Evolutionary conservation across 2,797 vertebrate species (phyloP).

Genomic region (Pseudocheirus occidentalis): DNA sequence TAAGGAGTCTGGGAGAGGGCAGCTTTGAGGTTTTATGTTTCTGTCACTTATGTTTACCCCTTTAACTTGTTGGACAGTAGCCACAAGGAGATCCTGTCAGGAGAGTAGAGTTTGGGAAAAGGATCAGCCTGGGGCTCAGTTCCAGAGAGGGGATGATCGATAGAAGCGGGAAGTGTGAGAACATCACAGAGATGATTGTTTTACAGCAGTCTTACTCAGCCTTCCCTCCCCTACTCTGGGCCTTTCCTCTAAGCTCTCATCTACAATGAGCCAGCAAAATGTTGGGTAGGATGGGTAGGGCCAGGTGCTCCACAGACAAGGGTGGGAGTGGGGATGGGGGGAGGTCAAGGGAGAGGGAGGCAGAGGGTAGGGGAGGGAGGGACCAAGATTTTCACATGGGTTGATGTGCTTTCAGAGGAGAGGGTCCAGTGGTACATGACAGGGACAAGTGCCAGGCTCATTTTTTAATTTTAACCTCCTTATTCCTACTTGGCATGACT

Average conservation of each 20-base stretch:
- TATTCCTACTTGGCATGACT: constrained; percentile 51
- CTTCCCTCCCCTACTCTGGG: constrained; percentile 24
- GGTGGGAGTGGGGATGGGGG: neutral
- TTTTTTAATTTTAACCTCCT: constrained; percentile 36
- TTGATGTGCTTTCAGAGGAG: neutral
- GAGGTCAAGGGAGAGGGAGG: constrained; percentile 2
- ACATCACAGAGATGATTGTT: constrained; percentile 11
- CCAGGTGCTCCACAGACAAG: neutral
- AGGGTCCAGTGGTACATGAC: neutral
- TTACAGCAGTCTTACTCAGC: constrained; percentile 5
- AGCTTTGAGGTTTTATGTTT: neutral
- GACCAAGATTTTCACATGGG: neutral
- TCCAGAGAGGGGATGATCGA: constrained; percentile 42
- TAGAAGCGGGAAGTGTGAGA: constrained; percentile 62
- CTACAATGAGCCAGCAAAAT: constrained; percentile 76
- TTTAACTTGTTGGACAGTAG: neutral
- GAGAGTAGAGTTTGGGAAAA: constrained; percentile 59
- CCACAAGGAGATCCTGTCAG: constrained; percentile 52
- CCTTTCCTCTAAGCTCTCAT: constrained; percentile 32
- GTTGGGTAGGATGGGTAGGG: constrained; percentile 42
- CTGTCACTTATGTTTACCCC: neutral
- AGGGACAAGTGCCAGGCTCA: constrained; percentile 29
- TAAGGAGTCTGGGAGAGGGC: neutral
- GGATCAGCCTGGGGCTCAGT: neutral
- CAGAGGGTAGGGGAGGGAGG: neutral